Conservation (phyloP, 2,888 invertebrate genomes). For the Acleris sparsana region DNA sequence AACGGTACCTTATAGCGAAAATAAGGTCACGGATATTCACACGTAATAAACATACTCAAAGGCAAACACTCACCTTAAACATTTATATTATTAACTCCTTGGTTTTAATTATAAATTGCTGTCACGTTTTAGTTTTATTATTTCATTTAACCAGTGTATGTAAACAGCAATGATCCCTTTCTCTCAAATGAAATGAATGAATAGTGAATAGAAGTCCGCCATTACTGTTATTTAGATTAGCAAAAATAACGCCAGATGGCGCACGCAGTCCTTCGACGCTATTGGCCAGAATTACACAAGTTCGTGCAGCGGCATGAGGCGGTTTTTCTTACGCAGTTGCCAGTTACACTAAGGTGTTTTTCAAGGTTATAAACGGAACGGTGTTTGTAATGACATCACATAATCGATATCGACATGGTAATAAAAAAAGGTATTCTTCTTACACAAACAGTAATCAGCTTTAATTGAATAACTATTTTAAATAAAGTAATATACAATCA, state of each 20-base stretch:
- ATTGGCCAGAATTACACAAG: conserved; percentile 51
- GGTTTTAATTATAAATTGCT: conserved; percentile 39
- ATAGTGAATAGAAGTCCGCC: conserved; percentile 58
- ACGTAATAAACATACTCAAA: conserved; percentile 43
- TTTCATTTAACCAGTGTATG: conserved; percentile 46
- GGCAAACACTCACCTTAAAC: conserved; percentile 55
- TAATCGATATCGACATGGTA: not conserved
- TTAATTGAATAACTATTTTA: conserved; percentile 49
- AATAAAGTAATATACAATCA: conserved; percentile 51
- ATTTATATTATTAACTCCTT: conserved; percentile 37
- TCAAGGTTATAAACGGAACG: too few species aligned
- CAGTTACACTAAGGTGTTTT: too few species aligned
- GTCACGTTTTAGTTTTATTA: conserved; percentile 39
- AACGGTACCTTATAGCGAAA: conserved; percentile 75
- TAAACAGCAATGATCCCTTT: conserved; percentile 57
- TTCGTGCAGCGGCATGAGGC: conserved; percentile 1
- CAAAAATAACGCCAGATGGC: conserved; percentile 66
- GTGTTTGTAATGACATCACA: conserved; percentile 2
- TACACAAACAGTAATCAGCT: conserved; percentile 43
- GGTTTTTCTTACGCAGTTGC: conserved; percentile 6
- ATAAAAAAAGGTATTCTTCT: conserved; percentile 34
- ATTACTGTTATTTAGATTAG: conserved; percentile 63
- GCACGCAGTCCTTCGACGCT: conserved; percentile 47
- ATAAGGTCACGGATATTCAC: conserved; percentile 78
- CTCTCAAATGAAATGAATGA: conserved; percentile 64